Percentiles rank a stretch among this genome's conserved stretches.
Evolutionary conservation across 1,140 invertebrate species (phyloP).

Genomic region (Macrotrachela quadricornifera): DNA sequence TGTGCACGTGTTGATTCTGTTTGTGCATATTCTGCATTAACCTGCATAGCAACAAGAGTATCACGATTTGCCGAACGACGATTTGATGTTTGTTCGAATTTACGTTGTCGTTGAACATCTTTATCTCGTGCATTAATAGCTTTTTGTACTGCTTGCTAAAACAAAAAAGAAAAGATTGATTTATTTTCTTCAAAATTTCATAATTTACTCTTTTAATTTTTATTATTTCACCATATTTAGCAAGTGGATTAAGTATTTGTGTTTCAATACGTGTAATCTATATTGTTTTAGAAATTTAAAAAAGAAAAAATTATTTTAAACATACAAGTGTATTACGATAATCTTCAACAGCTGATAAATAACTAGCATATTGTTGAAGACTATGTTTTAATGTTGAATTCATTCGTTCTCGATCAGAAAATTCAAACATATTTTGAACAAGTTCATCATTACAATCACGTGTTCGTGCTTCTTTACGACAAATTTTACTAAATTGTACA

Average conservation of each 20-base stretch:
- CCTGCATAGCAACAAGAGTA: not conserved
- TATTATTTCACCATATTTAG: slow-evolving; percentile 5
- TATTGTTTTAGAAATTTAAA: not conserved
- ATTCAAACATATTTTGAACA: slow-evolving; percentile 2
- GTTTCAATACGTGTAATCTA: slow-evolving; percentile 3
- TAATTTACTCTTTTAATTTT: slow-evolving; percentile 2
- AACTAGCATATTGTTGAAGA: slow-evolving; percentile 1
- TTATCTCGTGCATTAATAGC: not conserved
- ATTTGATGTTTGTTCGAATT: not conserved
- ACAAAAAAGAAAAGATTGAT: not conserved
- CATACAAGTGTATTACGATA: slow-evolving; percentile 4
- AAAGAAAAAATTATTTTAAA: not conserved
- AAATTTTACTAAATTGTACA: slow-evolving; percentile 6
- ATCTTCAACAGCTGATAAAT: slow-evolving; percentile 6
- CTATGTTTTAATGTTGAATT: slow-evolving; percentile 2
- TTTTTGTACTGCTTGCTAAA: slow-evolving; percentile 2
- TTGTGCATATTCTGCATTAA: slow-evolving; percentile 1
- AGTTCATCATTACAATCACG: slow-evolving; percentile 1
- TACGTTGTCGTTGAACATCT: slow-evolving; percentile 1
- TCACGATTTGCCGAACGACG: not conserved
- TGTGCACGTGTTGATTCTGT: not conserved
- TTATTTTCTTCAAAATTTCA: not conserved
- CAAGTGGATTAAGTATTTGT: slow-evolving; percentile 1
- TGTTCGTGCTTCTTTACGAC: slow-evolving; percentile 4
- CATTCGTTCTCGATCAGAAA: slow-evolving; percentile 3